Conservation (phyloP, 2,888 invertebrate species). For the Perizoma flavofasciatum region DNA sequence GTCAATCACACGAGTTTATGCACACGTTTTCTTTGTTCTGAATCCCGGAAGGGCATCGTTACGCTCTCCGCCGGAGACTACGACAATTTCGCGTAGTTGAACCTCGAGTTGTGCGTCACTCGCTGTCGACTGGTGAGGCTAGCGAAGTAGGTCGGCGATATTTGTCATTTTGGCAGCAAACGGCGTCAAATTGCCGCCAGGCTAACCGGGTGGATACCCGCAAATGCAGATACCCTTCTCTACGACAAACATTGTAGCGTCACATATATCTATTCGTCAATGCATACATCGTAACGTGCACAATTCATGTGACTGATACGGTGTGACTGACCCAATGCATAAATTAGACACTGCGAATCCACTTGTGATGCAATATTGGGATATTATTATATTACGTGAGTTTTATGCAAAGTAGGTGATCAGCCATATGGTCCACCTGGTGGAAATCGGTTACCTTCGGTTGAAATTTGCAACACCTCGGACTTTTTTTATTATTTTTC, state of each 20-base stretch:
- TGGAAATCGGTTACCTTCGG: too few relatives aligned
- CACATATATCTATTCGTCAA: too few relatives aligned
- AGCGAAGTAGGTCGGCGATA: slow-evolving; percentile 59
- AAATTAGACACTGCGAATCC: too few relatives aligned
- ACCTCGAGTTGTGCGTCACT: slow-evolving; percentile 48
- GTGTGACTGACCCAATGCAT: too few relatives aligned
- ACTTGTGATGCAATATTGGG: too few relatives aligned
- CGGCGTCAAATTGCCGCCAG: slow-evolving; percentile 61
- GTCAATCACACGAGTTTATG: slow-evolving; percentile 19
- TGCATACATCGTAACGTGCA: slow-evolving; percentile 13
- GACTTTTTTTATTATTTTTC: too few relatives aligned
- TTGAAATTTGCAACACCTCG: too few relatives aligned
- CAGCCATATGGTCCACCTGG: too few relatives aligned
- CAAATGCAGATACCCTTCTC: slow-evolving; percentile 44
- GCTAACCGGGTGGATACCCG: slow-evolving; percentile 35
- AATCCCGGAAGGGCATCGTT: slow-evolving; percentile 31
- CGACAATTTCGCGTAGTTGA: slow-evolving; percentile 33
- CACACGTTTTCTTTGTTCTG: slow-evolving; percentile 16
- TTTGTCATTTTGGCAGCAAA: slow-evolving; percentile 63
- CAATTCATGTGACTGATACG: neutral
- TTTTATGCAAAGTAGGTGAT: too few relatives aligned
- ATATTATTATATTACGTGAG: too few relatives aligned
- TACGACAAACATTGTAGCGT: slow-evolving; percentile 42
- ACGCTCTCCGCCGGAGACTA: slow-evolving; percentile 16
- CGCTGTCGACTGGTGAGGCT: slow-evolving; percentile 37